Evolutionary conservation across 2,888 invertebrate species (phyloP).

Genomic region (Diplolepis rosae): DNA sequence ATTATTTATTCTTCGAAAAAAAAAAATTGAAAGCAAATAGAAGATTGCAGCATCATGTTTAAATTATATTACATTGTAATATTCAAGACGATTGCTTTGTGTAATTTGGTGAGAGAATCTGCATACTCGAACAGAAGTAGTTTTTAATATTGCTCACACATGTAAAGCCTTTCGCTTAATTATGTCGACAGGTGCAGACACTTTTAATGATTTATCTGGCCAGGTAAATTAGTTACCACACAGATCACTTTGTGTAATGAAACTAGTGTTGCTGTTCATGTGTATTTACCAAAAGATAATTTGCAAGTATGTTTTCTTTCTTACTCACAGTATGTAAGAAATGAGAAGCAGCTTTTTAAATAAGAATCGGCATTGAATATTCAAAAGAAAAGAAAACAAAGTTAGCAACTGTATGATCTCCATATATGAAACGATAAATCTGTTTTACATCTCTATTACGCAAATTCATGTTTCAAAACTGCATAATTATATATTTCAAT

Average conservation of each 20-base stretch:
- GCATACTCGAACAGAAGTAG: slow-evolving; percentile 24
- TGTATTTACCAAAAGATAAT: neutral
- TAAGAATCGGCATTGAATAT: neutral
- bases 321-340: neutral
- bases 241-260: neutral
- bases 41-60: slow-evolving; percentile 34
- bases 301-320: too few relatives aligned
- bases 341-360: neutral
- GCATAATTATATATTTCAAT: too few relatives aligned
- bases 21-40: neutral
- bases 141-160: neutral
- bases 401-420: neutral
- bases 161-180: neutral
- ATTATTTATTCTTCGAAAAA: neutral
- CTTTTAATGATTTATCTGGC: slow-evolving; percentile 8
- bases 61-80: slow-evolving; percentile 46
- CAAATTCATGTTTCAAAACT: neutral
- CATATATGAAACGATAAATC: neutral
- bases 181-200: slow-evolving; percentile 1
- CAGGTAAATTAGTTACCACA: slow-evolving; percentile 15
- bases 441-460: neutral
- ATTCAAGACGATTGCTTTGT: slow-evolving; percentile 46
- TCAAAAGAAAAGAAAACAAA: neutral
- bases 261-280: slow-evolving; percentile 11
- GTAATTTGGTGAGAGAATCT: slow-evolving; percentile 42